Evolutionary conservation across 2,888 invertebrate species (phyloP).

Genomic region (Apeira syringaria): DNA sequence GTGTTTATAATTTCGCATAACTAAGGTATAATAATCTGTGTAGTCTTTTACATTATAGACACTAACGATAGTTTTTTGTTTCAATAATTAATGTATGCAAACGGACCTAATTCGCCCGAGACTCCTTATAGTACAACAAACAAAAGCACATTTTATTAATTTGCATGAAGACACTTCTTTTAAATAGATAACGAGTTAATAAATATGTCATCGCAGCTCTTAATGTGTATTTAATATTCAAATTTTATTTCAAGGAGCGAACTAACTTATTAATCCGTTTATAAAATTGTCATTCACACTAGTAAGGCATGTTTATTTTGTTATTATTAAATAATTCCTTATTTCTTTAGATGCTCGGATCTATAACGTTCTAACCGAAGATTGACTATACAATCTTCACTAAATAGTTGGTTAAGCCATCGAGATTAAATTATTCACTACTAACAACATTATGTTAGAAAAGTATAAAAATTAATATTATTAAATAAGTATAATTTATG

Average conservation of each 20-base stretch:
- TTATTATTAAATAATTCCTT: too few species aligned
- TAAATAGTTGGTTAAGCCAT: too few species aligned
- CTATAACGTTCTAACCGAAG: too few species aligned
- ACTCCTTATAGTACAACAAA: constrained; percentile 16
- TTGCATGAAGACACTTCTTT: constrained; percentile 8
- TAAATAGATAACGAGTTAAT: constrained; percentile 20
- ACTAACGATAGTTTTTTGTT: constrained; percentile 19
- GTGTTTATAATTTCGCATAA: constrained; percentile 1
- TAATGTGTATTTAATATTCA: constrained; percentile 24
- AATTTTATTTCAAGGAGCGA: constrained; percentile 18
- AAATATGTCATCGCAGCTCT: constrained; percentile 26
- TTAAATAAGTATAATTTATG: too few species aligned
- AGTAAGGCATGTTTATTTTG: background rate
- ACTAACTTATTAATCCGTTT: too few species aligned
- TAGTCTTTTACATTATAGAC: constrained; percentile 12
- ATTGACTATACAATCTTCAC: too few species aligned
- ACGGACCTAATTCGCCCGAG: constrained; percentile 13
- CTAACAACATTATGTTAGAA: too few species aligned
- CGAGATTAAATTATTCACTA: too few species aligned
- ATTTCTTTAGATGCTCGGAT: too few species aligned
- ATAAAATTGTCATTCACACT: constrained; percentile 7
- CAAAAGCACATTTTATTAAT: constrained; percentile 20
- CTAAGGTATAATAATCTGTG: constrained; percentile 20
- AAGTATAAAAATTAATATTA: too few species aligned
- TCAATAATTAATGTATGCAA: constrained; percentile 28